Evolutionary conservation across 2,797 vertebrate genomes (phyloP).

Genomic region (Sebastes hopkinsi): DNA sequence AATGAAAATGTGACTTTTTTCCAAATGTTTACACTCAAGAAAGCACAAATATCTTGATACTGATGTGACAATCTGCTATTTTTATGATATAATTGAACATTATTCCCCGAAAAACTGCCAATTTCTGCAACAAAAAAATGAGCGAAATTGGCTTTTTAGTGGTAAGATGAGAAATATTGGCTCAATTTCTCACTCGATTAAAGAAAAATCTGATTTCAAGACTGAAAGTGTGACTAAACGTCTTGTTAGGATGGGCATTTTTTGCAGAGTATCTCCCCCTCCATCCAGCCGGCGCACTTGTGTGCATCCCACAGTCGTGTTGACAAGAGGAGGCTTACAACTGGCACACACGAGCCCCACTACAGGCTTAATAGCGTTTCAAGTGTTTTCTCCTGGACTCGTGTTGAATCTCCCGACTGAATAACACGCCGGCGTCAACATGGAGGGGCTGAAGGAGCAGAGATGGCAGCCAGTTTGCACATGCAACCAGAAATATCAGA

Average conservation of each 20-base stretch:
- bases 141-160: background rate
- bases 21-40: background rate
- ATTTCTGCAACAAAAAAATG: background rate
- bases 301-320: conserved; percentile 69
- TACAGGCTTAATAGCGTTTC: conserved; percentile 81
- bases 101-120: background rate
- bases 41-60: background rate
- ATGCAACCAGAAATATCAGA: background rate
- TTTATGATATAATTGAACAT: background rate
- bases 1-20: background rate
- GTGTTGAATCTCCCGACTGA: conserved; percentile 66
- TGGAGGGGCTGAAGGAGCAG: conserved; percentile 31
- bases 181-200: background rate
- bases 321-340: conserved; percentile 71
- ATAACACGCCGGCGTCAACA: conserved; percentile 60
- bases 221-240: background rate
- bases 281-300: conserved; percentile 63
- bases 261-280: conserved; percentile 49
- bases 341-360: conserved; percentile 71
- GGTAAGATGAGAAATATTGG: background rate
- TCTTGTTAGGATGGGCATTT: conserved; percentile 18
- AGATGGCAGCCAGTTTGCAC: background rate
- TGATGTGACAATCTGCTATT: background rate
- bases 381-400: conserved; percentile 80
- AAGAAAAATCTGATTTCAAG: background rate